Conservation (phyloP, 2,113 vertebrate species). For the Ceyx melanurus region DNA sequence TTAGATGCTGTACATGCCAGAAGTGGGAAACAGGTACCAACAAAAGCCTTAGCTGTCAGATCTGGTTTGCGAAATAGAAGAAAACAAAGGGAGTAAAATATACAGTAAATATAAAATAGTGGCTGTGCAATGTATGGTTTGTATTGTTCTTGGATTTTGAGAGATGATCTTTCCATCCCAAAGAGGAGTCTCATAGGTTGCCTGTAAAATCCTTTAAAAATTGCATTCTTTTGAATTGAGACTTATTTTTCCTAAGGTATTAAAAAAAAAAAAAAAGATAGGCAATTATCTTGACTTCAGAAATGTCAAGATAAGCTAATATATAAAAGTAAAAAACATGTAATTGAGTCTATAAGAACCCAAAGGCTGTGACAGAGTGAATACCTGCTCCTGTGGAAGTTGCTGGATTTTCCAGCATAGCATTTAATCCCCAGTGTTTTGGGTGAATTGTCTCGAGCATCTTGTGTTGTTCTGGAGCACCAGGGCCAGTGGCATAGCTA, state of each 20-base stretch:
- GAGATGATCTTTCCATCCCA: background rate
- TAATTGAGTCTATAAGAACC: background rate
- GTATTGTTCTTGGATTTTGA: background rate
- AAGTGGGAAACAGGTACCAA: background rate
- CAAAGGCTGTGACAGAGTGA: background rate
- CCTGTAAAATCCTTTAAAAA: background rate
- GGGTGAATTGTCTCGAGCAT: background rate
- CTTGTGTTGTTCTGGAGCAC: background rate
- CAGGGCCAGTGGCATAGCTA: background rate
- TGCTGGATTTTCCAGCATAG: background rate
- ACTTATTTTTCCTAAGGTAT: background rate
- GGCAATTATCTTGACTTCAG: background rate
- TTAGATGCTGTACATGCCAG: background rate
- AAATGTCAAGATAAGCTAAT: background rate
- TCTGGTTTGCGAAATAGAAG: background rate
- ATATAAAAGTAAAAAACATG: background rate
- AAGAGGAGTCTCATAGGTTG: background rate
- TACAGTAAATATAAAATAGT: background rate
- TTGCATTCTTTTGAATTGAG: background rate
- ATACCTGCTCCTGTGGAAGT: background rate
- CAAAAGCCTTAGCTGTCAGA: background rate
- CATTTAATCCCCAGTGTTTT: background rate
- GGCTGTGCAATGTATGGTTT: background rate
- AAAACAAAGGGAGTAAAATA: background rate
- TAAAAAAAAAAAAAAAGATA: background rate